Base-by-base conservation (phyloP, 2,113 vertebrate species). In the Cettia cetti region DNA sequence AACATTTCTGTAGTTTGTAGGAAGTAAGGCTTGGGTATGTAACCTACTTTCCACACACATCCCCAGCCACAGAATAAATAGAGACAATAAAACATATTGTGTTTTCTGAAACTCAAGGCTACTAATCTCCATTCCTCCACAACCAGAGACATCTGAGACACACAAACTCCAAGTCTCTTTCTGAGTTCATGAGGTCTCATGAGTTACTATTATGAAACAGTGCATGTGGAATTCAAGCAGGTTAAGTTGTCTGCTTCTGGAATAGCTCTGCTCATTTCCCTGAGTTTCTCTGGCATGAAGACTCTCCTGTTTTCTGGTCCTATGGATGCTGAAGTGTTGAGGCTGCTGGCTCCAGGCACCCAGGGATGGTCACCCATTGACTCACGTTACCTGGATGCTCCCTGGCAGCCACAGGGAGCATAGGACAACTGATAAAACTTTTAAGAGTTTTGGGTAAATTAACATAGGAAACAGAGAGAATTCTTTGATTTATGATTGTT, bases 161-260 rank as follows among this genome's bases (percentile, higher is more conserved):
- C 8, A 66, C 17, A n/a, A 78, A 47, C 22, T 45, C 13, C 35
- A 15, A 16, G 30, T 23, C 0, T 4, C 56, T 60, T 49, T 61
- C 42, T 42, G n/a, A 60, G 12, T 44, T 44, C 33, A 14, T 0
- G 0, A 18, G 22, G 10, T 61, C 49, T 82, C 3, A 3, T 9
- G 27, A 65, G 30, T 17, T 71, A 30, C 23, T 83, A 22, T 13
- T 33, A 11, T 1, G 14, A 20, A 85, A 15, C 13, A 52, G 14
- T 15, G 30, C 37, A 23, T 4, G 15, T 42, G 47, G 18, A 44
- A 84, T 53, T 54, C 1, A 2, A 23, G 23, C 17, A 63, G 26
- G 26, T 18, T 44, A 19, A 60, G 16, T 13, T 44, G 5, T 24
- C 28, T 66, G 31, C 26, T 76, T 44, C 40, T 76, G 26, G 26